phyloP scores from a whole-genome alignment of 1,140 invertebrate genomes.

The Solenopsis invicta region DNA sequence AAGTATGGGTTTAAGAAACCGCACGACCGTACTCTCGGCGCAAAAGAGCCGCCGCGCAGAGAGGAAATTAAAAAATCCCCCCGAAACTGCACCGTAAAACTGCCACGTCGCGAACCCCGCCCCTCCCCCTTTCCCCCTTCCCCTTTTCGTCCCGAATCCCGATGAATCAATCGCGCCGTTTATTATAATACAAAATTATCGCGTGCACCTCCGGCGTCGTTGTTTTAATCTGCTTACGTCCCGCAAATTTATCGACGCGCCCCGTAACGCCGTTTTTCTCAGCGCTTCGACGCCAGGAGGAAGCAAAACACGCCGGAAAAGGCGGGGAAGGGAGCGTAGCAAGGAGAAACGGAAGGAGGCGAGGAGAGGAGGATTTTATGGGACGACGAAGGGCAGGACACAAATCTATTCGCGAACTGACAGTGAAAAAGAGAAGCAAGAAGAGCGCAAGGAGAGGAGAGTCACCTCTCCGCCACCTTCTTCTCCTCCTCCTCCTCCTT shows the following conservation, averaged over 20 bases:
- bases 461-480: constrained; percentile 31
- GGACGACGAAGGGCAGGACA: constrained; percentile 53
- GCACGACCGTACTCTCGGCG: not conserved
- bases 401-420: constrained; percentile 62
- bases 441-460: constrained; percentile 43
- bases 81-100: constrained; percentile 36
- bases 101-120: constrained; percentile 2
- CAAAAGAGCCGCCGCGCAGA: constrained; percentile 16
- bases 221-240: constrained; percentile 60
- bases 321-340: not conserved
- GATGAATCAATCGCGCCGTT: constrained; percentile 53
- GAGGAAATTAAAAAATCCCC: constrained; percentile 46
- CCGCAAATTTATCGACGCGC: constrained; percentile 57
- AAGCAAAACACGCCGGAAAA: constrained; percentile 37
- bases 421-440: constrained; percentile 19
- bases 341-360: constrained; percentile 32
- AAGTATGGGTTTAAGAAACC: constrained; percentile 42
- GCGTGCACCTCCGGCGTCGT: constrained; percentile 35
- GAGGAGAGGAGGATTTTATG: constrained; percentile 58
- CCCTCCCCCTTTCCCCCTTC: not conserved
- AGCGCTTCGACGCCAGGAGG: constrained; percentile 19
- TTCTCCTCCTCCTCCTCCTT: not conserved
- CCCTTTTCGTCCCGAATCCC: not conserved
- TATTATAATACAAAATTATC: constrained; percentile 37
- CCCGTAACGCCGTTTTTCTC: constrained; percentile 35